A percentile compares a stretch with the other conserved stretches of the same genome.
phyloP scores from a whole-genome alignment of 2,888 invertebrate species.

The Drosophila antonietae region DNA sequence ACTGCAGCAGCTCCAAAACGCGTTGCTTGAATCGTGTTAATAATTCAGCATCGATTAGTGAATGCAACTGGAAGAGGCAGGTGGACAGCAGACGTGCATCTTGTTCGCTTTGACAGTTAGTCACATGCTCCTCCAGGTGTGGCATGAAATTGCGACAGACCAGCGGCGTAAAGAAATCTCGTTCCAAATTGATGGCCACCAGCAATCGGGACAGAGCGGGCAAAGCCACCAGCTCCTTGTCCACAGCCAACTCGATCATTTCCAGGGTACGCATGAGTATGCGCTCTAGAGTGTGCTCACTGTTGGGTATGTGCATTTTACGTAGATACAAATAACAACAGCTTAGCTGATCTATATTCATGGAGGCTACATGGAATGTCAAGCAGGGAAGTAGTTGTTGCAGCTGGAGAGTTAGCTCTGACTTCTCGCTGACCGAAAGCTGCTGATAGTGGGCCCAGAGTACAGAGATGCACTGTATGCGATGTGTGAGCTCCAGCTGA shows the following conservation, averaged over 20 bases:
- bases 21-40: constrained; percentile 83
- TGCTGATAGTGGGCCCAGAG: constrained; percentile 67
- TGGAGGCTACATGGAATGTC: constrained; percentile 69
- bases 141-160: constrained; percentile 83
- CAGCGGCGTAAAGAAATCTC: constrained; percentile 83
- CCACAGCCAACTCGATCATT: constrained; percentile 62
- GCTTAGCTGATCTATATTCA: constrained; percentile 84
- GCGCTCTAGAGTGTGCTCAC: constrained; percentile 79
- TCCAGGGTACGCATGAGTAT: constrained; percentile 75
- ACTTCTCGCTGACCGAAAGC: constrained; percentile 5
- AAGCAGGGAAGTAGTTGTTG: constrained; percentile 68
- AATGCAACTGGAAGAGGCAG: constrained; percentile 84
- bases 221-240: constrained; percentile 74
- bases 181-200: constrained; percentile 83
- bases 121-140: constrained; percentile 80
- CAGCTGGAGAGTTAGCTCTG: constrained; percentile 22
- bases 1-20: constrained; percentile 79
- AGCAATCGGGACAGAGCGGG: constrained; percentile 84
- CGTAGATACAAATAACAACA: constrained; percentile 85
- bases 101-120: constrained; percentile 80
- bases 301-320: constrained; percentile 84
- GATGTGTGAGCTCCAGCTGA: constrained; percentile 1
- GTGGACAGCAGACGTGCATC: constrained; percentile 85
- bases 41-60: constrained; percentile 82
- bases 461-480: constrained; percentile 64